A percentile compares a stretch with the other conserved stretches of the same genome.
These are phyloP conservation scores for Reinhardtius hippoglossoides DNA, from an alignment of 2,113 vertebrate species.

Conservation along the genomic window DNA sequence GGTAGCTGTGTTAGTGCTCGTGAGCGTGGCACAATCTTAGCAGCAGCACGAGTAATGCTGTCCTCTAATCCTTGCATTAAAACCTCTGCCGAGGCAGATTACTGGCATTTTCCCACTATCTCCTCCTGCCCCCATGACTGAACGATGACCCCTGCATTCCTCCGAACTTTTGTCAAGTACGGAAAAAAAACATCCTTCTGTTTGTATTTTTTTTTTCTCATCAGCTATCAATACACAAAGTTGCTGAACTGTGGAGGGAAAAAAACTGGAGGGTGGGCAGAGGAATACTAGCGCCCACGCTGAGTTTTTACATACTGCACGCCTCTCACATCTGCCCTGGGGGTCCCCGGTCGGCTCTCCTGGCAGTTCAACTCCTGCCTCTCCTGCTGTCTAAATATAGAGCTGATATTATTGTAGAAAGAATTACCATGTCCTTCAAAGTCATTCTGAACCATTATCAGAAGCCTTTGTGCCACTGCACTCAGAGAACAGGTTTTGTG, in stretches of 20 bases:
- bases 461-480: slow-evolving; percentile 15
- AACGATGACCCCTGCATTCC: slow-evolving; percentile 25
- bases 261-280: slow-evolving; percentile 42
- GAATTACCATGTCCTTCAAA: slow-evolving; percentile 69
- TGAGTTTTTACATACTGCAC: slow-evolving; percentile 49
- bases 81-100: slow-evolving; percentile 77
- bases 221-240: slow-evolving; percentile 43
- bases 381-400: slow-evolving; percentile 67
- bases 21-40: slow-evolving; percentile 57
- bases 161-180: slow-evolving; percentile 35
- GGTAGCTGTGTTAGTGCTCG: slow-evolving; percentile 50
- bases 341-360: slow-evolving; percentile 51
- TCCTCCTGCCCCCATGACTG: slow-evolving; percentile 26
- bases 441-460: slow-evolving; percentile 66
- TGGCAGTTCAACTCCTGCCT: slow-evolving; percentile 56
- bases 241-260: slow-evolving; percentile 39
- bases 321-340: slow-evolving; percentile 65
- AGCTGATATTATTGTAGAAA: slow-evolving; percentile 49
- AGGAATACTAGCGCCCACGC: slow-evolving; percentile 48
- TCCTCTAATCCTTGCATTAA: slow-evolving; percentile 77
- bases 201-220: background rate
- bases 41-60: slow-evolving; percentile 60
- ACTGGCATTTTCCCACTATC: slow-evolving; percentile 51
- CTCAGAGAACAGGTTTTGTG: slow-evolving; percentile 37
- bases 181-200: slow-evolving; percentile 11